Percentiles rank a stretch among this genome's conserved stretches.
Evolutionary conservation across 2,113 vertebrate genomes (phyloP).

Genomic region (Montifringilla adamsi): DNA sequence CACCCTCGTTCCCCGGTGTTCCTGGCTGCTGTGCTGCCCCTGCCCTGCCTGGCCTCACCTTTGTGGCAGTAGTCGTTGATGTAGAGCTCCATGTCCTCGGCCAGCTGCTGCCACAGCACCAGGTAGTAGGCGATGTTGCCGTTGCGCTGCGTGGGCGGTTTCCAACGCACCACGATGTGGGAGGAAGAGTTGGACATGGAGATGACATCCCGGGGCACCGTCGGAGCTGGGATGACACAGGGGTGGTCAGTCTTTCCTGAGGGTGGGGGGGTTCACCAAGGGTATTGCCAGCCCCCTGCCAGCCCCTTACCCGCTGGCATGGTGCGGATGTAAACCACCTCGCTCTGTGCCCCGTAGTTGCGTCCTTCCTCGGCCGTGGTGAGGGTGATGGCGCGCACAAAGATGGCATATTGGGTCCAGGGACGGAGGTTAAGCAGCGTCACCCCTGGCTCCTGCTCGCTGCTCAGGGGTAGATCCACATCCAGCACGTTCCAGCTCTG

Average conservation of each 20-base stretch:
- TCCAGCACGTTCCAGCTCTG: slow-evolving; percentile 82
- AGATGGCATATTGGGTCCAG: slow-evolving; percentile 83
- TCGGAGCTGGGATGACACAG: slow-evolving; percentile 55
- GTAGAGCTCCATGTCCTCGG: slow-evolving; percentile 78
- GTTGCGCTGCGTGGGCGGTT: slow-evolving; percentile 76
- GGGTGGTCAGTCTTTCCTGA: fast-evolving
- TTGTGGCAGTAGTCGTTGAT: slow-evolving; percentile 80
- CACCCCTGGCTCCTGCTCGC: slow-evolving; percentile 73
- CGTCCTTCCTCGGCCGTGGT: slow-evolving; percentile 75
- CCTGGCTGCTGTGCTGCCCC: fast-evolving
- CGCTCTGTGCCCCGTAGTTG: slow-evolving; percentile 79
- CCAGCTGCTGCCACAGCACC: slow-evolving; percentile 80
- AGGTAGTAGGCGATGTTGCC: slow-evolving; percentile 81
- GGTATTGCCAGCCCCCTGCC: fast-evolving
- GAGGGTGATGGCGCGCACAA: slow-evolving; percentile 79
- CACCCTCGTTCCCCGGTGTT: fast-evolving
- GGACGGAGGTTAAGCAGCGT: slow-evolving; percentile 74
- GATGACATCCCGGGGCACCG: slow-evolving; percentile 77
- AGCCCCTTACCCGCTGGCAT: slow-evolving; percentile 71
- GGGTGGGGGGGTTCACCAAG: fast-evolving
- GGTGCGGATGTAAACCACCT: slow-evolving; percentile 79
- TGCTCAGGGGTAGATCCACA: slow-evolving; percentile 75
- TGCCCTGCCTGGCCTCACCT: slow-evolving; percentile 44
- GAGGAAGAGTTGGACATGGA: slow-evolving; percentile 81
- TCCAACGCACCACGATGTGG: slow-evolving; percentile 81